Percentiles rank a stretch among this genome's conserved stretches.
Evolutionary conservation across 1,140 invertebrate species (phyloP).

Genomic region (Apis cerana): DNA sequence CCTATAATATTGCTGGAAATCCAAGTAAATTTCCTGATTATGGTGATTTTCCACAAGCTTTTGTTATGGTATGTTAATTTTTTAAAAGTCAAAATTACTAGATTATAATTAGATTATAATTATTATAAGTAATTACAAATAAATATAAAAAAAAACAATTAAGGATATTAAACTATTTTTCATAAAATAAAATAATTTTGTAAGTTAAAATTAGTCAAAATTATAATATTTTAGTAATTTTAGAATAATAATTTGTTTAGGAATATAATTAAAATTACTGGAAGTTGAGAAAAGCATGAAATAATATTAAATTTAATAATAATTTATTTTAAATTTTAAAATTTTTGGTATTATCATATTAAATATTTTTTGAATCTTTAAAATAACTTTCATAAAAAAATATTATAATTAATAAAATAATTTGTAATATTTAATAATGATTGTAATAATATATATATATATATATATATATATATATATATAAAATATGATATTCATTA

Average conservation of each 20-base stretch:
- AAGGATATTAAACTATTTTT: neutral
- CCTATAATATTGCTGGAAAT: constrained; percentile 91
- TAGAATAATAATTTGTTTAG: neutral
- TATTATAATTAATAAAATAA: neutral
- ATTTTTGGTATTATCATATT: neutral
- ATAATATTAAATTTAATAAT: neutral
- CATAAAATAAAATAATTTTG: neutral
- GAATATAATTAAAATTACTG: neutral
- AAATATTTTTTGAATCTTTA: neutral
- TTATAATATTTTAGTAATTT: neutral
- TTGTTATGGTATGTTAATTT: constrained; percentile 88
- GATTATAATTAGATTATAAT: no score
- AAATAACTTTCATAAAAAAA: neutral
- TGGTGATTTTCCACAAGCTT: constrained; percentile 94
- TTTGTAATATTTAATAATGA: no score
- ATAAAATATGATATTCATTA: neutral
- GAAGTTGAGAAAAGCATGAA: no score
- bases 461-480: no score
- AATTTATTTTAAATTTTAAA: neutral
- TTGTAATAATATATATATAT: no score
- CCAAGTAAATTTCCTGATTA: constrained; percentile 92
- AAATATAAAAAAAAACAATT: neutral
- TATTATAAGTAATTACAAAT: neutral
- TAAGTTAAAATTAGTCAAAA: neutral
- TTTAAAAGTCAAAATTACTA: constrained; percentile 12